Percentiles rank a stretch among this genome's conserved stretches.
Conservation (phyloP, 1,140 invertebrate species). For the Chrysopa pallens region DNA sequence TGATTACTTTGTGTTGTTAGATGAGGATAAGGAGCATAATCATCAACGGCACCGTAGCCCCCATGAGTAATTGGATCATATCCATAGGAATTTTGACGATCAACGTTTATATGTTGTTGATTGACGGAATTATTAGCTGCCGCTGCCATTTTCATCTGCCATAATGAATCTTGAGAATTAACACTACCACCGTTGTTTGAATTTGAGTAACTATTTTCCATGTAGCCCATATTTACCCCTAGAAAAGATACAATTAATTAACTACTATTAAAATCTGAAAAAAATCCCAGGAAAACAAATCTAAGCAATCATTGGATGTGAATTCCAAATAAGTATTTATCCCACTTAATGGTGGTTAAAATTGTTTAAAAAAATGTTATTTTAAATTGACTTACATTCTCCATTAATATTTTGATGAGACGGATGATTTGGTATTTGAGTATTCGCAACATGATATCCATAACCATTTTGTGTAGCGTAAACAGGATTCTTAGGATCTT, state of each 20-base stretch:
- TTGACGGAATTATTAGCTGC: conserved; percentile 35
- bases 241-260: conserved; percentile 5
- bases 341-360: too few species aligned
- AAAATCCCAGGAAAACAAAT: too few species aligned
- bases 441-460: conserved; percentile 47
- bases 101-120: conserved; percentile 32
- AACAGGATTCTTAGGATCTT: conserved; percentile 60
- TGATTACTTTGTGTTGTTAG: conserved; percentile 40
- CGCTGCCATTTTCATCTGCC: conserved; percentile 78
- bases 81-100: conserved; percentile 42
- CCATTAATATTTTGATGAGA: conserved; percentile 44
- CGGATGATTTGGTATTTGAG: conserved; percentile 27
- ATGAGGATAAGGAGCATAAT: conserved; percentile 70
- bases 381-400: conserved; percentile 61
- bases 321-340: too few species aligned
- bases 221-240: conserved; percentile 75
- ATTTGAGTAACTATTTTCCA: conserved; percentile 82
- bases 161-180: conserved; percentile 85
- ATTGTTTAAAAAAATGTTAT: too few species aligned
- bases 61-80: conserved; percentile 64
- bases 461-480: conserved; percentile 70
- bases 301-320: conserved; percentile 5
- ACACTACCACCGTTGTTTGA: conserved; percentile 84
- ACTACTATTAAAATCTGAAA: too few species aligned
- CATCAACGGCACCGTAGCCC: conserved; percentile 64